These are phyloP conservation scores for Chloebia gouldiae DNA, from an alignment of 2,113 vertebrate genomes.

Conservation along the genomic window DNA sequence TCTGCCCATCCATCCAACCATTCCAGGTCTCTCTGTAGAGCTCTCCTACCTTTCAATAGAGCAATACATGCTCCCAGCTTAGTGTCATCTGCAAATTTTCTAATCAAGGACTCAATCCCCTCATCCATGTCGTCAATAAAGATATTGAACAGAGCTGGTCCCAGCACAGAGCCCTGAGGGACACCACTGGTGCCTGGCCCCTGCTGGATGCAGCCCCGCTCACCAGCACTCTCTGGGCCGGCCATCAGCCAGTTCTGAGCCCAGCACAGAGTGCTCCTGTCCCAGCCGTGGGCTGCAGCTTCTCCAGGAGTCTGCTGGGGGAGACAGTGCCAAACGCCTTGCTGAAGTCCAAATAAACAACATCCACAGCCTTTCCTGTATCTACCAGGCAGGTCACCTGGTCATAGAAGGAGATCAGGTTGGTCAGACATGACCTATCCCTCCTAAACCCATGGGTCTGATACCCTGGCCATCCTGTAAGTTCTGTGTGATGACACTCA, in stretches of 20 bases:
- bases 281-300: neutral
- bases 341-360: neutral
- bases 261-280: neutral
- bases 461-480: neutral
- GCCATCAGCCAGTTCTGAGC: neutral
- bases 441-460: neutral
- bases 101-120: neutral
- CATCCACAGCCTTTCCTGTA: neutral
- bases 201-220: neutral
- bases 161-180: neutral
- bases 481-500: neutral
- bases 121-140: neutral
- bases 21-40: too few species aligned
- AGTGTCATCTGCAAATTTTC: neutral
- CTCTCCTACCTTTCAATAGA: neutral
- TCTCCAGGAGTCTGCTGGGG: neutral
- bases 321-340: neutral
- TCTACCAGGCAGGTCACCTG: neutral
- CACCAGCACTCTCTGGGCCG: neutral
- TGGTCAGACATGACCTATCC: neutral
- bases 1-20: neutral
- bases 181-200: neutral
- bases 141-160: neutral
- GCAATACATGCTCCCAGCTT: rapidly evolving
- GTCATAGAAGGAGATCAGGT: too few species aligned